Evolutionary conservation across 1,140 invertebrate species (phyloP).

Genomic region (Manduca sexta): DNA sequence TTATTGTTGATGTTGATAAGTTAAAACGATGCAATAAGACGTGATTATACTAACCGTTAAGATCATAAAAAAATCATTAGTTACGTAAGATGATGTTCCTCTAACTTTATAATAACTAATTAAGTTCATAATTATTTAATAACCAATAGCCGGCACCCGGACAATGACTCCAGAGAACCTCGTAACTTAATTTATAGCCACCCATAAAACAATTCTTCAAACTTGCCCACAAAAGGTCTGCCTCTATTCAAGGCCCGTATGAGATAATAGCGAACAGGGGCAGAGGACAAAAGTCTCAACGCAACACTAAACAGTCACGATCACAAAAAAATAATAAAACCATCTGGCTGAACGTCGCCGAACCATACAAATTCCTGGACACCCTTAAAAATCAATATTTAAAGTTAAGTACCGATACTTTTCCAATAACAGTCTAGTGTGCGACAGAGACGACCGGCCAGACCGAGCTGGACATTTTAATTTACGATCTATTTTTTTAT

Average conservation of each 20-base stretch:
- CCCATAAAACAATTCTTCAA: slow-evolving; percentile 69
- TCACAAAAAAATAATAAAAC: slow-evolving; percentile 55
- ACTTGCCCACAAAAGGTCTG: slow-evolving; percentile 56
- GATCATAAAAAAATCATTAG: too few relatives aligned
- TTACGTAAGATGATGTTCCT: too few relatives aligned
- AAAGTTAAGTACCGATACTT: slow-evolving; percentile 61
- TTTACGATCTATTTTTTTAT: slow-evolving; percentile 65
- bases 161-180: slow-evolving; percentile 24
- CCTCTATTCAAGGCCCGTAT: slow-evolving; percentile 49
- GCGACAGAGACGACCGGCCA: slow-evolving; percentile 34
- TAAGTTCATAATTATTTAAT: slow-evolving; percentile 44
- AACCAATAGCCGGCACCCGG: slow-evolving; percentile 24
- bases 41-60: too few relatives aligned
- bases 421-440: slow-evolving; percentile 42
- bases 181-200: slow-evolving; percentile 53
- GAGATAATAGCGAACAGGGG: slow-evolving; percentile 61
- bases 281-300: slow-evolving; percentile 57
- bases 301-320: slow-evolving; percentile 49
- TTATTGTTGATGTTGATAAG: too few relatives aligned
- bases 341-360: slow-evolving; percentile 47
- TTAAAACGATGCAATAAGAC: too few relatives aligned
- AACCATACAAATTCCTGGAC: slow-evolving; percentile 48
- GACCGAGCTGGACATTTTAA: slow-evolving; percentile 61
- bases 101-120: slow-evolving; percentile 17
- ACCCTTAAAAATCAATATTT: slow-evolving; percentile 57